Evolutionary conservation across 2,797 vertebrate genomes (phyloP).

Genomic region (Enteromius radiatus): DNA sequence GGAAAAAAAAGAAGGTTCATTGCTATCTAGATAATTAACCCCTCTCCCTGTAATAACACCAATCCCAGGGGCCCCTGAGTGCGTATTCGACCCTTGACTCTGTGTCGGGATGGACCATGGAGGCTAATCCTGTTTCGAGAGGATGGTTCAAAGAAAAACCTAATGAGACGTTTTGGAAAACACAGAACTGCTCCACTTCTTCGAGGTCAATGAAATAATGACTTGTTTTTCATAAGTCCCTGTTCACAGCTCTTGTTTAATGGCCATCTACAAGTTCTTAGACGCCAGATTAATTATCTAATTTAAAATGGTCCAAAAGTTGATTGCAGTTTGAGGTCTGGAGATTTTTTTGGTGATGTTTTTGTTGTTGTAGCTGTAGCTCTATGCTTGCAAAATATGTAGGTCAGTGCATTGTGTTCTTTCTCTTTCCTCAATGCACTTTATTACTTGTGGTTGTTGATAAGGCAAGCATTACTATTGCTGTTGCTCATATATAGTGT

Average conservation of each 20-base stretch:
- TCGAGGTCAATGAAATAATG: conserved; percentile 39
- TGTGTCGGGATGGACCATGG: conserved; percentile 18
- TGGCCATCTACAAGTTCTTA: neutral
- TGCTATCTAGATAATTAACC: conserved; percentile 61
- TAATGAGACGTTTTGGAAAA: conserved; percentile 48
- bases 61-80: conserved; percentile 27
- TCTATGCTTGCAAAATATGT: conserved; percentile 15
- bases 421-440: neutral
- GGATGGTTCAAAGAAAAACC: conserved; percentile 36
- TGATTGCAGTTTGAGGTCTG: conserved; percentile 26
- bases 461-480: neutral
- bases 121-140: conserved; percentile 53
- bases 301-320: conserved; percentile 19
- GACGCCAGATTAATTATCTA: conserved; percentile 35
- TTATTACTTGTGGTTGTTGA: neutral
- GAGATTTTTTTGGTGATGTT: conserved; percentile 2
- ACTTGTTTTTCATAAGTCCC: conserved; percentile 32
- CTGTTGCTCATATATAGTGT: neutral
- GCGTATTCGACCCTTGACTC: conserved; percentile 35
- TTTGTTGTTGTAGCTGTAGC: conserved; percentile 2
- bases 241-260: conserved; percentile 28
- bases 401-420: neutral
- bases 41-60: conserved; percentile 39
- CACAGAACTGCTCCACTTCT: conserved; percentile 40
- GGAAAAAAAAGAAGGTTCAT: conserved; percentile 39